Evolutionary conservation across 2,797 vertebrate species (phyloP).

Genomic region (Cheirogaleus major): DNA sequence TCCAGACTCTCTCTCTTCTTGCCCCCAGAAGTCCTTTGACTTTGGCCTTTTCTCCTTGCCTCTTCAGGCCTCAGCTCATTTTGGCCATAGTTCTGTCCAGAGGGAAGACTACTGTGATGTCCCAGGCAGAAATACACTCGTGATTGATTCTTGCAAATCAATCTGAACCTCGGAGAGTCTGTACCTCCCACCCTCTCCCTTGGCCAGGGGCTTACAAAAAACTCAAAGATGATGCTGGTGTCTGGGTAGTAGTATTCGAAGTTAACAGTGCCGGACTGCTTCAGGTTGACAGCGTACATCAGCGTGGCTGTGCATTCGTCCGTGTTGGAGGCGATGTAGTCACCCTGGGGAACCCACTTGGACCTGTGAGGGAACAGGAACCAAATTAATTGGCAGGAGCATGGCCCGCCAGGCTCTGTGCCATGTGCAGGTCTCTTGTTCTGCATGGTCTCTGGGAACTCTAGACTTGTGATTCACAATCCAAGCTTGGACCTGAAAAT

Average conservation of each 20-base stretch:
- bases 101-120: not conserved
- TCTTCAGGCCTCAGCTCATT: not conserved
- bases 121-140: not conserved
- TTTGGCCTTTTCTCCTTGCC: not conserved
- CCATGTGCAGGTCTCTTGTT: not conserved
- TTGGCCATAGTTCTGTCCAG: not conserved
- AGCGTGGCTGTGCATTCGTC: slow-evolving; percentile 96
- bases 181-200: not conserved
- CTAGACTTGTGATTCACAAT: not conserved
- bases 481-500: not conserved
- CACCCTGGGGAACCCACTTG: slow-evolving; percentile 92
- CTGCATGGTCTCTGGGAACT: not conserved
- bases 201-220: slow-evolving; percentile 90
- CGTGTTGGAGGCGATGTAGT: slow-evolving; percentile 94
- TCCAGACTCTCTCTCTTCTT: not conserved
- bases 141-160: not conserved
- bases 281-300: slow-evolving; percentile 95
- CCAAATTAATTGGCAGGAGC: not conserved
- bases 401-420: not conserved
- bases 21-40: not conserved
- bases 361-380: slow-evolving; percentile 87
- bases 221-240: slow-evolving; percentile 95
- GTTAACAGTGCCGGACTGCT: slow-evolving; percentile 92
- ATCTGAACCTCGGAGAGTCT: not conserved
- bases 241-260: slow-evolving; percentile 97